Percentiles rank a stretch among this genome's conserved stretches.
Evolutionary conservation across 2,113 vertebrate genomes (phyloP).

Genomic region (Larimichthys polyactis): DNA sequence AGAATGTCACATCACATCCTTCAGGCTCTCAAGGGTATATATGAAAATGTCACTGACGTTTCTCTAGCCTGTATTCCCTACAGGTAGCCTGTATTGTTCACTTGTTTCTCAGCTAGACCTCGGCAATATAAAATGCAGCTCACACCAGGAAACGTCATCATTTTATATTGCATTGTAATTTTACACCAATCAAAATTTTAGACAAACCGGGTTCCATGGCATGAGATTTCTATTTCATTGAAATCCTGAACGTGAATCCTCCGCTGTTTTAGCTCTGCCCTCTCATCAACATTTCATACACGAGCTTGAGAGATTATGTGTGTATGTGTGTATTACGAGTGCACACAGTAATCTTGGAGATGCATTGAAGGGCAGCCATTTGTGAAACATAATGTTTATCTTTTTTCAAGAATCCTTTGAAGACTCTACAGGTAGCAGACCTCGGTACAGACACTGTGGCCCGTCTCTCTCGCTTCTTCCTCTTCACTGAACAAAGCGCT

Average conservation of each 20-base stretch:
- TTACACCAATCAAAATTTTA: too few relatives aligned
- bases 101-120: neutral
- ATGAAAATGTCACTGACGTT: constrained; percentile 33
- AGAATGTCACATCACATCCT: constrained; percentile 30
- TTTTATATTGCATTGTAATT: neutral
- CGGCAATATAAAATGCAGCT: neutral
- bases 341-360: neutral
- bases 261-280: neutral
- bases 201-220: too few relatives aligned
- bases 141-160: neutral
- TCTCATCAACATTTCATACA: neutral
- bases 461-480: neutral
- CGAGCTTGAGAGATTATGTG: too few relatives aligned
- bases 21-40: neutral
- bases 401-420: neutral
- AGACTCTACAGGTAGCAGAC: too few relatives aligned
- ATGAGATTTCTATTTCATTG: neutral
- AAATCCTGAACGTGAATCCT: neutral
- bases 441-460: neutral
- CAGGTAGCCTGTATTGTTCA: neutral
- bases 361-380: neutral
- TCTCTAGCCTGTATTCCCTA: neutral
- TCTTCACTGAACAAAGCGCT: neutral
- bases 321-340: neutral
- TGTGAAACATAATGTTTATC: neutral